phyloP scores from a whole-genome alignment of 2,888 invertebrate genomes.

The Monoplex corrugatus region DNA sequence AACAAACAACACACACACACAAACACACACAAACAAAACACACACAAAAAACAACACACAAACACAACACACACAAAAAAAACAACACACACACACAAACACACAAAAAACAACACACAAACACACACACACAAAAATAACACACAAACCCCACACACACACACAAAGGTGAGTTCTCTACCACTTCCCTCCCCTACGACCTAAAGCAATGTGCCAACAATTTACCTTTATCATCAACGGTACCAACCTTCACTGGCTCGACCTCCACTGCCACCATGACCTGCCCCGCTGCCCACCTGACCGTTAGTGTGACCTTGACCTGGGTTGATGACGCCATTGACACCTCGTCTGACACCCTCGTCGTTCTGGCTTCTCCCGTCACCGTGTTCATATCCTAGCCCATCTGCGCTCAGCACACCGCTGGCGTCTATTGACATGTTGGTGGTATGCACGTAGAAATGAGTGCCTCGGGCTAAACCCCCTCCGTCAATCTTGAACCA shows the following conservation, averaged over 20 bases:
- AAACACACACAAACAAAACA: neutral
- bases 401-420: constrained; percentile 66
- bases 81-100: neutral
- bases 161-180: too few relatives aligned
- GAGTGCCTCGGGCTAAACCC: constrained; percentile 68
- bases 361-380: constrained; percentile 58
- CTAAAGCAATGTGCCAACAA: neutral
- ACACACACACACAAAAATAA: neutral
- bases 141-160: neutral
- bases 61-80: neutral
- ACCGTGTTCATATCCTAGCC: constrained; percentile 65
- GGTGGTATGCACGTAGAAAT: constrained; percentile 64
- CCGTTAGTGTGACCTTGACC: constrained; percentile 63
- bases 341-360: constrained; percentile 55
- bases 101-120: neutral
- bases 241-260: constrained; percentile 58
- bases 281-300: constrained; percentile 65
- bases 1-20: neutral
- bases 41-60: neutral
- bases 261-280: constrained; percentile 73
- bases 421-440: constrained; percentile 71
- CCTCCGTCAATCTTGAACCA: constrained; percentile 71
- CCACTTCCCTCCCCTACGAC: too few relatives aligned
- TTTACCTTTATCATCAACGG: too few relatives aligned
- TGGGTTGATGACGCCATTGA: constrained; percentile 67